A percentile compares a stretch with the other conserved stretches of the same genome.
Conservation (phyloP, 2,888 invertebrate genomes). For the Habroteleia sp. region DNA sequence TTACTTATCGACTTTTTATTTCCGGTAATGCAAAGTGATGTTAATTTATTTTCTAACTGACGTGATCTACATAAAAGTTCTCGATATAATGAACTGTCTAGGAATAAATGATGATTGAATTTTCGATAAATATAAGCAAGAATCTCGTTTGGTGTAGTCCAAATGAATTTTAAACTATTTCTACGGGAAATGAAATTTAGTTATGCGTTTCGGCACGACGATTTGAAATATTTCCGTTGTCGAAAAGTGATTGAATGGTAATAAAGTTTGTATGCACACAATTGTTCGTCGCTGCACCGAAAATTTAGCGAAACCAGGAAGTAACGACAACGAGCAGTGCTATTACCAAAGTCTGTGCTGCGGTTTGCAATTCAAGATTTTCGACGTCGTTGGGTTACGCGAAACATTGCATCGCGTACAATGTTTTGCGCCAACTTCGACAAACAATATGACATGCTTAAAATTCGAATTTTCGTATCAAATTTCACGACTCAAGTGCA, state of each 20-base stretch:
- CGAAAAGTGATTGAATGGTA: background rate
- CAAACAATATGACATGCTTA: constrained; percentile 45
- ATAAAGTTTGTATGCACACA: no score
- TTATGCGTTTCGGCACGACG: background rate
- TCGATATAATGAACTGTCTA: background rate
- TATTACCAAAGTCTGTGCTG: constrained; percentile 46
- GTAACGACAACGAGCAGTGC: constrained; percentile 35
- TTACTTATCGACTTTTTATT: no score
- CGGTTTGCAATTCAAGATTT: constrained; percentile 6
- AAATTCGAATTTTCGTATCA: constrained; percentile 26
- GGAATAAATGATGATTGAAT: constrained; percentile 1
- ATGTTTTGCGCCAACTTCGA: constrained; percentile 45
- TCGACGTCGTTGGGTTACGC: constrained; percentile 37
- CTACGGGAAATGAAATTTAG: background rate
- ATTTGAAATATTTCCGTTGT: no score
- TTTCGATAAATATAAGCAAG: constrained; percentile 11
- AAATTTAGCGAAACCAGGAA: constrained; percentile 9
- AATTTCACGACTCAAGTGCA: constrained; percentile 25
- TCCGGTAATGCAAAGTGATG: no score
- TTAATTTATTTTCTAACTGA: background rate
- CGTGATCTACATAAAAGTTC: background rate
- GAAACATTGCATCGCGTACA: constrained; percentile 44
- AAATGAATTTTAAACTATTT: constrained; percentile 12
- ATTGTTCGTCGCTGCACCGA: no score
- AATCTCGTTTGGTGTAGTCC: background rate